Base-by-base conservation (phyloP, 2,113 vertebrate genomes). In the Synodontis membranacea region DNA sequence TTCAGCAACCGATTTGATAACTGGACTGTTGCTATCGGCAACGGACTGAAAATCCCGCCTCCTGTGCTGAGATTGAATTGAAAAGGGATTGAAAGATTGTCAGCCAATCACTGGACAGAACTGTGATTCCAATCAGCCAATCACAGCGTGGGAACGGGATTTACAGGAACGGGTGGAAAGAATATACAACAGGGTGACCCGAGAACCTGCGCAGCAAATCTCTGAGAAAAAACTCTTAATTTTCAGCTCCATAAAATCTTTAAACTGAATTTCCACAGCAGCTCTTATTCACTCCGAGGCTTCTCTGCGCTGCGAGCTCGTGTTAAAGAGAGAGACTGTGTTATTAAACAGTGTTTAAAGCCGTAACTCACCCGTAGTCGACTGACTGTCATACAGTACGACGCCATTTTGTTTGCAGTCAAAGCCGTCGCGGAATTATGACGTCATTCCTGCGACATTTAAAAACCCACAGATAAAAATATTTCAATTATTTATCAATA, bases 321-420 rank as follows among this genome's bases (percentile, higher is more conserved):
- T 15, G 14, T 5, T 17, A 23, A 17, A 0, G 42, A 1, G 28
- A 21, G 12, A 74, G 58, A 21, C 2, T 56, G 78, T 28, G n/a
- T 19, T 1, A 2, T 10, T 52, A 50, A 83, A 21, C 28, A 0
- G 3, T 0, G 14, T 6, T 54, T 87, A 37, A 52, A 64, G 4
- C 7, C 9, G 62, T 80, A 11, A 82, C 95, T 95, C 94, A 98
- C 97, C 97, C 97, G 95, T 12, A 98, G 93, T 92, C 96, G 95
- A 92, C 95, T 89, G 85, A 95, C 96, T 88, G 97, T 94, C 0
- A 97, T 93, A 91, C 95, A 96, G 95, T 97, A 97, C 44, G 97
- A 95, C 96, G 97, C 97, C 97, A 99, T 98, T 97, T 97, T 98
- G 97, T 96, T 96, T 97, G 96, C 97, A 97, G 97, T 98, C 97